Evolutionary conservation across 2,797 vertebrate genomes (phyloP).

Genomic region (Arnoldichthys spilopterus): DNA sequence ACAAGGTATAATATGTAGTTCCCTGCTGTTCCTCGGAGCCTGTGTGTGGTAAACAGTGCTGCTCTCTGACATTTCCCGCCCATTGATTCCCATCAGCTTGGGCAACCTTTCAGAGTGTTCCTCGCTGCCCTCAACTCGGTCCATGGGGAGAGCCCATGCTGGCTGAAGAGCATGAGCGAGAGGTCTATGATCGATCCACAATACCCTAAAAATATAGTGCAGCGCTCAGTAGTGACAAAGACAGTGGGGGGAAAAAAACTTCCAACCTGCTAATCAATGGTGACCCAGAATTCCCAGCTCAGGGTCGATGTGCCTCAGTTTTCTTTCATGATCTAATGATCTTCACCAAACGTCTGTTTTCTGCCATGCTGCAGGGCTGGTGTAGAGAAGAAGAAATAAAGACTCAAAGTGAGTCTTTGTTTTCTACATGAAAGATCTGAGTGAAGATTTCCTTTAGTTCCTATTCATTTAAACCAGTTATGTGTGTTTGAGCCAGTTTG

Average conservation of each 20-base stretch:
- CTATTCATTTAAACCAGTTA: background rate
- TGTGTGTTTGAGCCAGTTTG: background rate
- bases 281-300: conserved; percentile 33
- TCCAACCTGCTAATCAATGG: conserved; percentile 32
- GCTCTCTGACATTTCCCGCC: conserved; percentile 39
- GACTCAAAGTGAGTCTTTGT: background rate
- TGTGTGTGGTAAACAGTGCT: conserved; percentile 38
- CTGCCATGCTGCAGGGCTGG: background rate
- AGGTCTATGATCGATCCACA: conserved; percentile 22
- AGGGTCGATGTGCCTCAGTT: conserved; percentile 28
- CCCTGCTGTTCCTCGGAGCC: conserved; percentile 12
- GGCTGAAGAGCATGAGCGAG: background rate
- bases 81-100: conserved; percentile 45
- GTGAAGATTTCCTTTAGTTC: background rate
- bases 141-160: conserved; percentile 19
- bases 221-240: conserved; percentile 9
- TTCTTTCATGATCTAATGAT: conserved; percentile 42
- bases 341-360: conserved; percentile 18
- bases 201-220: conserved; percentile 36
- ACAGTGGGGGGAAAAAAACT: background rate
- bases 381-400: background rate
- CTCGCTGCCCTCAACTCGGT: conserved; percentile 19
- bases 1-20: conserved; percentile 28
- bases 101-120: conserved; percentile 32
- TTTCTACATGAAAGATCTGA: background rate